Base-by-base conservation (phyloP, 1,140 invertebrate species). In the Trichonephila clavata region DNA sequence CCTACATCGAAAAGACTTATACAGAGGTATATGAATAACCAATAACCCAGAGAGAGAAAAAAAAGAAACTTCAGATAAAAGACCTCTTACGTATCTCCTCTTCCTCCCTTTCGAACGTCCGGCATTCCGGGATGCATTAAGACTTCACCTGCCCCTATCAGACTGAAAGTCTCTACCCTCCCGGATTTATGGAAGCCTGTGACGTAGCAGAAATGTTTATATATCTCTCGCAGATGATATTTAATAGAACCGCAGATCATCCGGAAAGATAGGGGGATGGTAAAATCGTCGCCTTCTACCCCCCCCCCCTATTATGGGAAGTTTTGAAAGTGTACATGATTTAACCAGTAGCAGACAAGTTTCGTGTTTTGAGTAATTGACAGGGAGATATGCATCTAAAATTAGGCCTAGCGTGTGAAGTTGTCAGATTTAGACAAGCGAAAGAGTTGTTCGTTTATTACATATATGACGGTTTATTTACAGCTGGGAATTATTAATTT, bases 311-410 rank as follows among this genome's bases (percentile, higher is more conserved):
- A 16, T 39, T 39, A 32, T 32, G 32, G 27, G 71, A 39, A 39
- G 3, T 50, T 50, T 50, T 50, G 10, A 50, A 10, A 27, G 5
- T 32, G 71, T 27, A 77, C 27, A 77, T 27, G 71, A 32, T 77
- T 14, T 77, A 39, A 77, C 32, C 71, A 6, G 61, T 50, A 50
- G 65, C 71, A 39, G 71, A 77, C 71, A 14, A 77, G 24, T 77
- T 77, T 27, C 68, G 71, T 77, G 71, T 77, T 77, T 32, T 27
- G 71, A 77, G 32, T 77, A 77, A 77, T 77, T 32, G 18, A 14
- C 32, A 32, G 24, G 7, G 5, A 32, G 14, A 32, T 18, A 39
- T 27, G 24, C 6, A 32, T 32, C 71, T 27, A 32, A 16, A 27
- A 14, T 27, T 77, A 32, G 13, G 24, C 27, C 18, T 77, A 77